Percentiles rank a stretch among this genome's conserved stretches.
phyloP scores from a whole-genome alignment of 2,888 invertebrate species.

The Dryadula phaetusa region DNA sequence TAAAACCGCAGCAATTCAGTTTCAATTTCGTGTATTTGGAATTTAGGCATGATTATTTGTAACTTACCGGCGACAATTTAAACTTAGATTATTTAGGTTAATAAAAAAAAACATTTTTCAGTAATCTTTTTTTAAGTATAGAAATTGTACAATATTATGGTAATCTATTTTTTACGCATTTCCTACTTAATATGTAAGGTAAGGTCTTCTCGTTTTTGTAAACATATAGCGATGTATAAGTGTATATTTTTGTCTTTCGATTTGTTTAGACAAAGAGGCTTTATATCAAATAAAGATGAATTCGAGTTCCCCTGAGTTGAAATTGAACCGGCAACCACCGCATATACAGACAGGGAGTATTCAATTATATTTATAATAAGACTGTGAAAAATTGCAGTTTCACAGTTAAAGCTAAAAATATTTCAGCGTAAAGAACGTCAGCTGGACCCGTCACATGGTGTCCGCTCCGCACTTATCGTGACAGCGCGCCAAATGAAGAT shows the following conservation, averaged over 20 bases:
- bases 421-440: constrained; percentile 10
- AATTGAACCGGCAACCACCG: neutral
- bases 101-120: neutral
- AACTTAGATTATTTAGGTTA: neutral
- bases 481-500: constrained; percentile 25
- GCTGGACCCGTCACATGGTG: constrained; percentile 24
- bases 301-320: neutral
- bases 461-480: constrained; percentile 23
- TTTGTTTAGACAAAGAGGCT: no score
- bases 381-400: neutral
- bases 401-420: constrained; percentile 10
- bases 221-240: no score
- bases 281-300: no score
- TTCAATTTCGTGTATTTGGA: constrained; percentile 24
- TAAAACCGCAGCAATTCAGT: constrained; percentile 22
- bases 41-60: constrained; percentile 1
- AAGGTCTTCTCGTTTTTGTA: no score
- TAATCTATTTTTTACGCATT: no score
- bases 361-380: neutral
- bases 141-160: neutral
- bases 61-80: constrained; percentile 4
- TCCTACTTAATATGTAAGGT: no score
- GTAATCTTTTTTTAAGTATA: neutral
- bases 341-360: neutral
- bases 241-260: no score